These are phyloP conservation scores for Rhincodon typus DNA, from an alignment of 2,797 vertebrate species.

Conservation along the genomic window DNA sequence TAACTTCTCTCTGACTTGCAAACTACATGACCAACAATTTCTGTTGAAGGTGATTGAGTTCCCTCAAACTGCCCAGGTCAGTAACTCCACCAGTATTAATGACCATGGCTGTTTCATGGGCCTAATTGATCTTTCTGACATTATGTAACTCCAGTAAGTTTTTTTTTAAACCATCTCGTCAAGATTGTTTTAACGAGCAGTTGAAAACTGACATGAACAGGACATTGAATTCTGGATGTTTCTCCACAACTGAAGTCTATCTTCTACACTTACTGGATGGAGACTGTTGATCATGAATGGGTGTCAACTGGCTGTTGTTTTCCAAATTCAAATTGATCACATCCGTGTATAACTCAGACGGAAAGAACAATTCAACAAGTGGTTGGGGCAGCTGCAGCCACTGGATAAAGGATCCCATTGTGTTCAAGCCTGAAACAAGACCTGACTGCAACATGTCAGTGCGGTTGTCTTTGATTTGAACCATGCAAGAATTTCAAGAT, in stretches of 20 bases:
- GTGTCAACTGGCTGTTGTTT: not conserved
- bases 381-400: constrained; percentile 10
- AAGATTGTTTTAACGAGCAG: not conserved
- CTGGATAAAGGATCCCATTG: not conserved
- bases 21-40: not conserved
- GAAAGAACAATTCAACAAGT: not conserved
- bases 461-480: constrained; percentile 37
- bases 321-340: not conserved
- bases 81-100: constrained; percentile 24
- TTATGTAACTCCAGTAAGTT: not conserved
- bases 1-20: not conserved
- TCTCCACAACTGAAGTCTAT: too few relatives aligned
- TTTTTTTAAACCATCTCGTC: not conserved
- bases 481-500: not conserved
- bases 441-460: constrained; percentile 13
- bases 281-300: not conserved
- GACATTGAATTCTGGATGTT: not conserved
- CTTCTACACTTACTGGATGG: too few relatives aligned
- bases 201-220: not conserved
- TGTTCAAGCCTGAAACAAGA: not conserved
- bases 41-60: constrained; percentile 18
- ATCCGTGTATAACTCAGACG: not conserved
- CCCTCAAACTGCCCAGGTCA: constrained; percentile 9
- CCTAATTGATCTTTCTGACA: not conserved
- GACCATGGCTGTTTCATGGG: constrained; percentile 16